These are phyloP conservation scores for Brachionus calyciflorus DNA, from an alignment of 1,140 invertebrate species.

Conservation along the genomic window DNA sequence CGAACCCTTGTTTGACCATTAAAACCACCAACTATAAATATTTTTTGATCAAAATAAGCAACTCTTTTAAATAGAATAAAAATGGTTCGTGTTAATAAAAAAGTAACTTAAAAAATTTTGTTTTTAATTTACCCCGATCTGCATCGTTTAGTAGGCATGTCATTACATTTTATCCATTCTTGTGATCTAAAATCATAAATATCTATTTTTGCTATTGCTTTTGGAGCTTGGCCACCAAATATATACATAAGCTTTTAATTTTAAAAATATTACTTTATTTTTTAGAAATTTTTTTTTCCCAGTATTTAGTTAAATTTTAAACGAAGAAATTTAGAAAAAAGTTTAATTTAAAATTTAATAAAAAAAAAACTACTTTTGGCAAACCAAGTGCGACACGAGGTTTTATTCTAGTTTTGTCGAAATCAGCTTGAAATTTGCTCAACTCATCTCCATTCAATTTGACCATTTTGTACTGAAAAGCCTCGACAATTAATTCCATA, in stretches of 20 bases:
- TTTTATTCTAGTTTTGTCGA: neutral
- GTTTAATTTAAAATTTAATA: no score
- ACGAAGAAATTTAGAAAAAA: no score
- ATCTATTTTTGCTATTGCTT: conserved; percentile 16
- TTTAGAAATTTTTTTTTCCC: neutral
- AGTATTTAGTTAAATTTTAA: no score
- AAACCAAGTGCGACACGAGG: conserved; percentile 16
- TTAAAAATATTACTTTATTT: no score
- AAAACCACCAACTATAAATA: conserved; percentile 64
- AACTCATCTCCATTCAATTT: neutral
- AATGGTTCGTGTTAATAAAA: neutral
- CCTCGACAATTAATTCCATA: conserved; percentile 16
- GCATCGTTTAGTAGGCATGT: conserved; percentile 21
- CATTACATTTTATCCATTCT: conserved; percentile 13
- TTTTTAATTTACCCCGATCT: conserved; percentile 3
- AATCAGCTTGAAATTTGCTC: neutral
- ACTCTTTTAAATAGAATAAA: neutral
- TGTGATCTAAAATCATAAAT: conserved; percentile 38
- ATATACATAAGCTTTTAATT: conserved; percentile 16
- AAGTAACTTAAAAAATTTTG: neutral
- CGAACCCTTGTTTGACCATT: conserved; percentile 62
- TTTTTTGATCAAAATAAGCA: conserved; percentile 48
- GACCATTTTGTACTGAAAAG: conserved; percentile 30
- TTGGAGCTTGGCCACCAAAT: conserved; percentile 29
- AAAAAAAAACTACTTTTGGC: conserved; percentile 4